Percentiles rank a stretch among this genome's conserved stretches.
Evolutionary conservation across 2,888 invertebrate species (phyloP).

Genomic region (Hartigia nigra): DNA sequence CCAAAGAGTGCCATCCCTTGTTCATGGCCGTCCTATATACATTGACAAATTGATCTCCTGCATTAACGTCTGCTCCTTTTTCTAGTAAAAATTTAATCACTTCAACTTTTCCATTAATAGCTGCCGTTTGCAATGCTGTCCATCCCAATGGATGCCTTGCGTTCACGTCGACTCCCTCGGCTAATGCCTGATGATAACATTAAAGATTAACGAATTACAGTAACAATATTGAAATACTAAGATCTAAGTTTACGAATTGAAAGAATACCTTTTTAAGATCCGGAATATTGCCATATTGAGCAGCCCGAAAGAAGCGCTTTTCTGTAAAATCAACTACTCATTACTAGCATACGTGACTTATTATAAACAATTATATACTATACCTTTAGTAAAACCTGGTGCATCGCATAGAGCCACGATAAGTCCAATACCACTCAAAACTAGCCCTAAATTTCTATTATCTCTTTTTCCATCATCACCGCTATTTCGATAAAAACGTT

Average conservation of each 20-base stretch:
- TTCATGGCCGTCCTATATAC: slow-evolving; percentile 75
- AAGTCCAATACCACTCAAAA: slow-evolving; percentile 28
- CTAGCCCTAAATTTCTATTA: slow-evolving; percentile 20
- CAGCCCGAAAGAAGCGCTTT: slow-evolving; percentile 68
- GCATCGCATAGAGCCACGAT: slow-evolving; percentile 27
- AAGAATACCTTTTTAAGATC: slow-evolving; percentile 66
- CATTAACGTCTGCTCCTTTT: slow-evolving; percentile 84
- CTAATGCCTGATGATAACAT: slow-evolving; percentile 55
- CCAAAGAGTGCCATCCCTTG: slow-evolving; percentile 78
- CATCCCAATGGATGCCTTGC: slow-evolving; percentile 83
- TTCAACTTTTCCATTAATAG: slow-evolving; percentile 78
- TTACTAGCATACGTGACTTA: not conserved
- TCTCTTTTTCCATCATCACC: not conserved
- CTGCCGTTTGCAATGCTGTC: slow-evolving; percentile 88
- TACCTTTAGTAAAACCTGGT: slow-evolving; percentile 25
- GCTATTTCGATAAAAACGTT: not conserved
- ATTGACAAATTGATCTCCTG: slow-evolving; percentile 81
- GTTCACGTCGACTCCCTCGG: slow-evolving; percentile 73
- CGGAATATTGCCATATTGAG: slow-evolving; percentile 67
- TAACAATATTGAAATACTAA: not conserved
- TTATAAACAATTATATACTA: slow-evolving; percentile 7
- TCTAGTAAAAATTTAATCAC: slow-evolving; percentile 73
- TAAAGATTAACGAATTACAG: not conserved
- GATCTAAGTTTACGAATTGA: not conserved
- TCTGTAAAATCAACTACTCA: slow-evolving; percentile 50